Base-by-base conservation (phyloP, 2,113 vertebrate species). In the Phoenicopterus ruber region DNA sequence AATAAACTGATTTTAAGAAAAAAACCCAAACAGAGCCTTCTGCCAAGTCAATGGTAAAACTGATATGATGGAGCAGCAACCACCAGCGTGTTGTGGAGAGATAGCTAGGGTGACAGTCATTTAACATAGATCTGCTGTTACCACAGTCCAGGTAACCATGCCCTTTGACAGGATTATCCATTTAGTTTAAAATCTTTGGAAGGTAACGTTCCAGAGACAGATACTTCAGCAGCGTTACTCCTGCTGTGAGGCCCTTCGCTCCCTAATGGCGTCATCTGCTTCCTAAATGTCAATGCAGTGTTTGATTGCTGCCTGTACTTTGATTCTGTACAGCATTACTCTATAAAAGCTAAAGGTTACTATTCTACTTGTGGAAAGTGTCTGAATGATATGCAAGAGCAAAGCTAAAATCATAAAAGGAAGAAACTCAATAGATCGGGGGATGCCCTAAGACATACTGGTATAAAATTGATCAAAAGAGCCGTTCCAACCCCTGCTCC, bases 291-390 rank as follows among this genome's bases (percentile, higher is more conserved):
- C 97, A 96, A 15, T 31, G 54, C 69, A 38, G 40, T 59, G 81
- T 98, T 97, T 97, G 94, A 96, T 87, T 94, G 78, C 82, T 90
- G 73, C 59, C 89, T 94, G 95, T 42, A 32, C 92, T 96, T 95
- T 97, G 94, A 93, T 95, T 97, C 76, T 40, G 58, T 97, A 76
- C 49, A 65, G 13, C 55, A 82, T 82, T 95, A 92, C 70, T 96
- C 91, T 91, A 77, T 96, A 96, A 98, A 97, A 97, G 82, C 71
- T 71, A 97, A 97, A 98, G 97, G 95, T 97, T 97, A 94, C 59
- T 89, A 61, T 95, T 96, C 86, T 59, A 15, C 57, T 79, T 70
- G 54, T 94, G n/a, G 16, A 88, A 87, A 89, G 61, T 67, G 83
- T 82, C 86, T 55, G 63, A 90, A 95, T 95, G 81, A 94, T 95